A percentile compares a stretch with the other conserved stretches of the same genome.
Conservation (phyloP, 2,113 vertebrate species). For the Phocoena sinus region DNA sequence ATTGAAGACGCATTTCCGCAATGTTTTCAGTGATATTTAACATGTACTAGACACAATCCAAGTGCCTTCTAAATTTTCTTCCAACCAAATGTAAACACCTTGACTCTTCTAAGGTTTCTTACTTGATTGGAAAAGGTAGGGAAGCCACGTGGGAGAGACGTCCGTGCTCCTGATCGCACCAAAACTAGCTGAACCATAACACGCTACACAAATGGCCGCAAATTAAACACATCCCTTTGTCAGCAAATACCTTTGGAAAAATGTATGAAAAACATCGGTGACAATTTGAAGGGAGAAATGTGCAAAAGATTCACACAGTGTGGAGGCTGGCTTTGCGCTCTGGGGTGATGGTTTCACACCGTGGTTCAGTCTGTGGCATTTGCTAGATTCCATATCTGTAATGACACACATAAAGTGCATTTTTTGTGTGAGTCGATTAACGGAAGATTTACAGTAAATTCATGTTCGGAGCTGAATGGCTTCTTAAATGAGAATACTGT, state of each 20-base stretch:
- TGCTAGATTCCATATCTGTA: neutral
- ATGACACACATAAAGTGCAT: neutral
- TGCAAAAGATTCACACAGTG: fast-evolving
- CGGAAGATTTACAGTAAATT: neutral
- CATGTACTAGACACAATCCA: neutral
- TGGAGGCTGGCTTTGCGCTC: neutral
- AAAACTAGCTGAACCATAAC: neutral
- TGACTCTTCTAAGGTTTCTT: neutral
- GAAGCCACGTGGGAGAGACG: neutral
- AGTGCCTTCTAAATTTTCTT: neutral
- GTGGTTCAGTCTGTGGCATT: too few species aligned
- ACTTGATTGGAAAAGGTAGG: neutral
- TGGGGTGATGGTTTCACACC: neutral
- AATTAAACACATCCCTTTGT: neutral
- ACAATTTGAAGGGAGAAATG: neutral
- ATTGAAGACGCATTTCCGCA: neutral
- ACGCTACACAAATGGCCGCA: neutral
- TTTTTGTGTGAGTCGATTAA: neutral
- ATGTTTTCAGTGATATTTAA: neutral
- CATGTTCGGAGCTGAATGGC: neutral
- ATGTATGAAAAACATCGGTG: fast-evolving
- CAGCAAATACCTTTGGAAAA: neutral
- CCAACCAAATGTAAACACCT: neutral
- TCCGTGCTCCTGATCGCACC: neutral
- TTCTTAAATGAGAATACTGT: neutral